Percentiles rank a stretch among this genome's conserved stretches.
Conservation (phyloP, 2,797 vertebrate species). For the Phylloscopus collybita region DNA sequence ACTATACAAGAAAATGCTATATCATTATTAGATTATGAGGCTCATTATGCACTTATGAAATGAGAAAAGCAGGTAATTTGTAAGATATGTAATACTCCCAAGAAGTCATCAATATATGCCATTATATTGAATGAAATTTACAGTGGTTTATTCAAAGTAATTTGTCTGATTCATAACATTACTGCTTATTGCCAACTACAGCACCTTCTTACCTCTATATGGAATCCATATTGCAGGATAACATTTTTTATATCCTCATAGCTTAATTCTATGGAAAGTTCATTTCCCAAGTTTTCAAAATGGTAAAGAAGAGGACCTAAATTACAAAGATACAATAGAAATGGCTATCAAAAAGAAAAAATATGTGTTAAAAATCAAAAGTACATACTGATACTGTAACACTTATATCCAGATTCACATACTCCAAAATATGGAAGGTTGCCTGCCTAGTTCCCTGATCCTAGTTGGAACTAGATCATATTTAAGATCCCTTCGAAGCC, state of each 20-base stretch:
- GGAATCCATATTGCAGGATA: constrained; percentile 90
- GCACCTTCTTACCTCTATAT: constrained; percentile 86
- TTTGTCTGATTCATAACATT: background rate
- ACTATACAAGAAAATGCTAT: background rate
- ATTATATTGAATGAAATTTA: background rate
- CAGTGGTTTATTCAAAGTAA: background rate
- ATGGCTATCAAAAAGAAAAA: background rate
- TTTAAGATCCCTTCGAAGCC: background rate
- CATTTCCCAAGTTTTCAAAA: constrained; percentile 98
- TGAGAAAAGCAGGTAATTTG: background rate
- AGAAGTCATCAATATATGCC: background rate
- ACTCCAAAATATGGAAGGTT: background rate
- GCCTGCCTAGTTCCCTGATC: background rate
- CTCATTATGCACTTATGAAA: background rate
- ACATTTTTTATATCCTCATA: constrained; percentile 94
- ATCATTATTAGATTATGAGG: background rate
- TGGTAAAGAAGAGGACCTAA: constrained; percentile 95
- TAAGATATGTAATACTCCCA: background rate
- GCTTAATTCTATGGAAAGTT: constrained; percentile 96
- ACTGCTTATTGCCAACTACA: background rate
- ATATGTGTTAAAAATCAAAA: background rate
- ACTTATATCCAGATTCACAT: background rate
- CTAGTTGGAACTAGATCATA: background rate
- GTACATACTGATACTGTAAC: background rate
- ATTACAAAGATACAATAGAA: constrained; percentile 30